Percentiles rank a stretch among this genome's conserved stretches.
These are phyloP conservation scores for Stenopsyche tienmushanensis DNA, from an alignment of 1,140 invertebrate genomes.

Conservation along the genomic window DNA sequence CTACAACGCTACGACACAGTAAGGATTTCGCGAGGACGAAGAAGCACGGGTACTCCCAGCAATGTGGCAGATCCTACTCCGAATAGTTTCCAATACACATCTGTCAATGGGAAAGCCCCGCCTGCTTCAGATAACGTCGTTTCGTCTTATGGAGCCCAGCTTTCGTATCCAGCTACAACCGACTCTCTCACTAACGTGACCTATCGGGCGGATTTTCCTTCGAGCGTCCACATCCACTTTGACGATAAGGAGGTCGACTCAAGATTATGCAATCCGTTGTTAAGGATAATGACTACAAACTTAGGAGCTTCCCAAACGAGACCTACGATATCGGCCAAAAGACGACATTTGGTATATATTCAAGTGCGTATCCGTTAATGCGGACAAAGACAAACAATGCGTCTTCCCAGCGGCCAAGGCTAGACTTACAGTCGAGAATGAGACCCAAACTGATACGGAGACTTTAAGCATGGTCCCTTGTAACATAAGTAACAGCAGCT, in stretches of 20 bases:
- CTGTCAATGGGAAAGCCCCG: slow-evolving; percentile 3
- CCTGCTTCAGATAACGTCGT: too few species aligned
- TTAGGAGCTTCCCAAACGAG: background rate
- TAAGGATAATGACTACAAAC: background rate
- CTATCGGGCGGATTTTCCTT: slow-evolving; percentile 21
- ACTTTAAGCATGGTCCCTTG: slow-evolving; percentile 23
- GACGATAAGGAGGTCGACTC: slow-evolving; percentile 33
- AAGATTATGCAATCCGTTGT: background rate
- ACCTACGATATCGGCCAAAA: background rate
- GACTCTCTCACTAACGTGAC: slow-evolving; percentile 21
- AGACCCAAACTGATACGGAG: slow-evolving; percentile 35
- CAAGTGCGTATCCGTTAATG: slow-evolving; percentile 18
- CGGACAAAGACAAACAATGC: too few species aligned
- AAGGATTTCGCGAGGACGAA: slow-evolving; percentile 17
- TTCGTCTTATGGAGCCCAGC: background rate
- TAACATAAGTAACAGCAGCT: background rate
- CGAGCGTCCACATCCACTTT: slow-evolving; percentile 20
- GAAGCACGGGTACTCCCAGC: background rate
- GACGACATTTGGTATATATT: slow-evolving; percentile 24
- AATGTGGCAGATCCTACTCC: background rate
- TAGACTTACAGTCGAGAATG: slow-evolving; percentile 33
- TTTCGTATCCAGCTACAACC: background rate
- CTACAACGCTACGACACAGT: slow-evolving; percentile 19
- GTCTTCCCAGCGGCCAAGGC: slow-evolving; percentile 8
- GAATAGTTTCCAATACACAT: slow-evolving; percentile 3